Conservation (phyloP, 2,888 invertebrate species). For the Alentia gelatinosa region DNA sequence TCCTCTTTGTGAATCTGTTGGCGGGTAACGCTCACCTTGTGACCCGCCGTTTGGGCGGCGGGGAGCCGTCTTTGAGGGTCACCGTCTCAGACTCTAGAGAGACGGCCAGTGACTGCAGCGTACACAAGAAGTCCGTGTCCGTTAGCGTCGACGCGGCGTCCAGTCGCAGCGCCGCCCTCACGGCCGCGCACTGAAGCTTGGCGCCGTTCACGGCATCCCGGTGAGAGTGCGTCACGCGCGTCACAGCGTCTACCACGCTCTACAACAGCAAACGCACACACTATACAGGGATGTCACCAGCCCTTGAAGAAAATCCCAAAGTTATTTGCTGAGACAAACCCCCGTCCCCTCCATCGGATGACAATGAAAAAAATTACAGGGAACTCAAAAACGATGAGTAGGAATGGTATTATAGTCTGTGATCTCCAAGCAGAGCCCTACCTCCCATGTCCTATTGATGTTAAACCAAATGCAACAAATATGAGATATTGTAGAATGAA, state of each 20-base stretch:
- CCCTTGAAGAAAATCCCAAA: too few relatives aligned
- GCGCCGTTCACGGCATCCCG: conserved; percentile 81
- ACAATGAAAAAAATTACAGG: too few relatives aligned
- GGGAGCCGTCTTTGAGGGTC: not conserved
- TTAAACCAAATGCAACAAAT: too few relatives aligned
- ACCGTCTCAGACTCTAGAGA: not conserved
- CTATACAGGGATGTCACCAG: too few relatives aligned
- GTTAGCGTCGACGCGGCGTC: not conserved
- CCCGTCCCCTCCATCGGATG: too few relatives aligned
- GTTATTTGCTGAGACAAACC: too few relatives aligned
- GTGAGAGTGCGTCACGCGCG: conserved; percentile 85
- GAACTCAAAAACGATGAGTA: too few relatives aligned
- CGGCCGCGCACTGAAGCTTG: conserved; percentile 83
- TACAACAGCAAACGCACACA: too few relatives aligned
- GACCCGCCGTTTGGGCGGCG: not conserved
- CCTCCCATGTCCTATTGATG: too few relatives aligned
- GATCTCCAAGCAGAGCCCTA: too few relatives aligned
- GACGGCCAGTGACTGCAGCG: not conserved
- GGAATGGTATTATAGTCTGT: too few relatives aligned
- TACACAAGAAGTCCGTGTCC: not conserved
- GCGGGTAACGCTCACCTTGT: not conserved
- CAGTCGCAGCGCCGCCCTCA: conserved; percentile 81
- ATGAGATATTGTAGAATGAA: too few relatives aligned
- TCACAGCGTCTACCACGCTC: conserved; percentile 69
- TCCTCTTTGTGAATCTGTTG: not conserved